Percentiles rank a stretch among this genome's conserved stretches.
phyloP scores from a whole-genome alignment of 2,888 invertebrate genomes.

The Watsonalla cultraria region DNA sequence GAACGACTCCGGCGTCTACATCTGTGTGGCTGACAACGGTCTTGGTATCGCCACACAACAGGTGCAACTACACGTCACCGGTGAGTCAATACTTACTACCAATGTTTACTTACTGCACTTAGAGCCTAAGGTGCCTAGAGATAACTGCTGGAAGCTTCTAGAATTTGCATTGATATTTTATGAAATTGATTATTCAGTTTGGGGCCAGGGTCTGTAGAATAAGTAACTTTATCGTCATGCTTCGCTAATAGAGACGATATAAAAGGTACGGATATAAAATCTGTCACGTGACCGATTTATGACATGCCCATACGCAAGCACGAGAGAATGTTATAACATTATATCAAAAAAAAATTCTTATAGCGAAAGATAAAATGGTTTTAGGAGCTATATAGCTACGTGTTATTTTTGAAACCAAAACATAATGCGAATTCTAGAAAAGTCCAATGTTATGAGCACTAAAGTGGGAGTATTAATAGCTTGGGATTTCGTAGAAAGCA shows the following conservation, averaged over 20 bases:
- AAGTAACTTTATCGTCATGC: too few species aligned
- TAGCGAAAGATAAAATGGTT: too few species aligned
- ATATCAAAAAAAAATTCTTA: too few species aligned
- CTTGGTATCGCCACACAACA: conserved; percentile 84
- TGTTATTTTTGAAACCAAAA: too few species aligned
- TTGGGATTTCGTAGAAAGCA: neutral
- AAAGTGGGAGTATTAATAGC: neutral
- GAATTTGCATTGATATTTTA: neutral
- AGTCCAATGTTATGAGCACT: neutral
- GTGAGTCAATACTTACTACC: conserved; percentile 69
- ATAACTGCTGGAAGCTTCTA: neutral
- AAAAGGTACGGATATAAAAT: too few species aligned
- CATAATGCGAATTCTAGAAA: neutral
- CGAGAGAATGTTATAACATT: too few species aligned
- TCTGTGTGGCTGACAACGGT: conserved; percentile 90
- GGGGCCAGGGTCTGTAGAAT: too few species aligned
- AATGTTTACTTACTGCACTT: conserved; percentile 2
- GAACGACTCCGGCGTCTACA: conserved; percentile 90
- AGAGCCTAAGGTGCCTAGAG: conserved; percentile 2
- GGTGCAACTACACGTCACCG: conserved; percentile 84
- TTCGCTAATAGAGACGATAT: too few species aligned
- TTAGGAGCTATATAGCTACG: too few species aligned
- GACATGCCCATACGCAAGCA: too few species aligned
- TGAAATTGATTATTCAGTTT: too few species aligned
- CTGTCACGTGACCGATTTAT: too few species aligned